Conservation (phyloP, 1,140 invertebrate genomes). For the Lutraria rhynchaena region DNA sequence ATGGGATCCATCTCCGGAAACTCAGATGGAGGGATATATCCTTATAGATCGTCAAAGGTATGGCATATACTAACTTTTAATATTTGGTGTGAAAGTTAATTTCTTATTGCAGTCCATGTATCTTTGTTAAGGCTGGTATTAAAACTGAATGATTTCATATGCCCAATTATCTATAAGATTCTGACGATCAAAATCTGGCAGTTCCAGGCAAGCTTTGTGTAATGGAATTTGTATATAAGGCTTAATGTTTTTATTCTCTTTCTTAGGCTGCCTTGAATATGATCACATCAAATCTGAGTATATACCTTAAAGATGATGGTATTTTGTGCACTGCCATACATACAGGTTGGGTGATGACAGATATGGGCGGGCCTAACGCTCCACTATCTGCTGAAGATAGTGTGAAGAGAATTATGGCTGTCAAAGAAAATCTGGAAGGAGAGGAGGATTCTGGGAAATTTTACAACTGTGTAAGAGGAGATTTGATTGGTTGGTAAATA, state of each 20-base stretch:
- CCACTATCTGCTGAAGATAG: constrained; percentile 3
- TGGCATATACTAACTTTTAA: background rate
- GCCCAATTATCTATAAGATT: background rate
- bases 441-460: constrained; percentile 40
- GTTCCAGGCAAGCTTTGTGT: too few relatives aligned
- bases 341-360: constrained; percentile 95
- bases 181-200: background rate
- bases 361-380: constrained; percentile 92
- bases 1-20: constrained; percentile 65
- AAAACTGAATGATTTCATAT: background rate
- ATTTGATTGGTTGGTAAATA: constrained; percentile 28
- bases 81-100: too few relatives aligned
- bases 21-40: constrained; percentile 54
- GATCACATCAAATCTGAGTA: constrained; percentile 91
- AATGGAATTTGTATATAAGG: too few relatives aligned
- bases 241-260: constrained; percentile 68
- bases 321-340: constrained; percentile 91
- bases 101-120: too few relatives aligned
- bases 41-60: constrained; percentile 65
- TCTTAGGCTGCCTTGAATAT: constrained; percentile 93
- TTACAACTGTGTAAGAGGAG: constrained; percentile 9
- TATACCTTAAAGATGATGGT: constrained; percentile 89
- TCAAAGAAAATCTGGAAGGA: constrained; percentile 22
- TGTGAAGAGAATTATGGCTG: constrained; percentile 14
- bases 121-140: too few relatives aligned